Base-by-base conservation (phyloP, 2,888 invertebrate species). In the Notodonta dromedarius region DNA sequence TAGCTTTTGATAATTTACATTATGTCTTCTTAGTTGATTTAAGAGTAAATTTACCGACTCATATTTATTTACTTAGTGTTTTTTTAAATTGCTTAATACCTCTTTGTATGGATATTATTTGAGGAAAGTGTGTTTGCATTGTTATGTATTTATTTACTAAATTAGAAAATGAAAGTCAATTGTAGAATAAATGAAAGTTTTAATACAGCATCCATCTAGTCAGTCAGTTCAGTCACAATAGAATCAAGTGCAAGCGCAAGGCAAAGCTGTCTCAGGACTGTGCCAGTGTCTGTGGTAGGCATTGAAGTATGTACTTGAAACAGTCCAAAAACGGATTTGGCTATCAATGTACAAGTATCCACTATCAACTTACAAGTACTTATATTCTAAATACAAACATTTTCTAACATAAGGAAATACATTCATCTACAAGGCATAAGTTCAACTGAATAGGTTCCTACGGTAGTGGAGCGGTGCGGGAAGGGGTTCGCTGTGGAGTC, bases 121-220 rank as follows among this genome's bases (percentile, higher is more conserved):
- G 14, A 16, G 8, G 16, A 50, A 14, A 50, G 16, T 50, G 4
- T 16, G 8, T 16, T 50, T 50, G 14, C 16, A 42, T 67, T 65
- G 67, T 62, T 61, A 65, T 68, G 66, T 70, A 60, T 59, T 67
- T 65, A 71, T 59, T 68, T 65, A 73, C 35, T 32, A 24, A 51
- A 67, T 66, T 66, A 57, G 59, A 67, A 78, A 79, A 78, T 76
- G 62, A 80, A 73, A 77, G 66, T 40, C 67, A 58, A n/a, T 58
- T 55, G 60, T 56, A 62, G 66, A 66, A 67, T 73, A 69, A 61
- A 67, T 73, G 74, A 56, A 53, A 69, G 59, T 66, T 83, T 80
- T 83, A 84, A 80, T 85, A 85, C 80, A 86, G 82, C 82, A 85
- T 85, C 79, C 83, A 80, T 82, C 83, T 88, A 87, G 77, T 89